These are phyloP conservation scores for Capreolus pygargus DNA, from an alignment of 2,113 vertebrate species.

Conservation along the genomic window DNA sequence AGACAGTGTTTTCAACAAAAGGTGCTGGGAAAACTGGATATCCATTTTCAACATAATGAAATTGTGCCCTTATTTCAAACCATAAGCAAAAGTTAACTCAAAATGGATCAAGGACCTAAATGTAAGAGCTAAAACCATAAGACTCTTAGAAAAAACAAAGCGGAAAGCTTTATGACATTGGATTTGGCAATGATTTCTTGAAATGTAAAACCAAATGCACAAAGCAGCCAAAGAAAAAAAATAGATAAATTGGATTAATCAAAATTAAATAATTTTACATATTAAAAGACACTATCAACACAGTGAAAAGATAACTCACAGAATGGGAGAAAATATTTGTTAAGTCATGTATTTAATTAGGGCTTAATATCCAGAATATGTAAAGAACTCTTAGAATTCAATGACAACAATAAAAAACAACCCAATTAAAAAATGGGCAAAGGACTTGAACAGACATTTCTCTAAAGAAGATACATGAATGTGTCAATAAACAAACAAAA, in stretches of 20 bases:
- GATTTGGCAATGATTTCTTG: background rate
- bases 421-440: background rate
- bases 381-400: background rate
- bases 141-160: background rate
- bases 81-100: background rate
- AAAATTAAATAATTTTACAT: background rate
- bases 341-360: background rate
- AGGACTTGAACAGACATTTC: background rate
- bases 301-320: background rate
- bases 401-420: background rate
- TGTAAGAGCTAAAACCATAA: background rate
- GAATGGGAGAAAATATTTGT: background rate
- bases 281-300: background rate
- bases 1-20: background rate
- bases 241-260: background rate
- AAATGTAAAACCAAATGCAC: background rate
- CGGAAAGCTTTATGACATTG: background rate
- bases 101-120: background rate
- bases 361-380: background rate
- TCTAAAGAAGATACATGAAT: background rate
- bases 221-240: background rate
- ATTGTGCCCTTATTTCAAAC: background rate
- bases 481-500: background rate
- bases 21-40: background rate
- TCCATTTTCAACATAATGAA: background rate